These are phyloP conservation scores for Galbula dea DNA, from an alignment of 2,113 vertebrate species.

Conservation along the genomic window DNA sequence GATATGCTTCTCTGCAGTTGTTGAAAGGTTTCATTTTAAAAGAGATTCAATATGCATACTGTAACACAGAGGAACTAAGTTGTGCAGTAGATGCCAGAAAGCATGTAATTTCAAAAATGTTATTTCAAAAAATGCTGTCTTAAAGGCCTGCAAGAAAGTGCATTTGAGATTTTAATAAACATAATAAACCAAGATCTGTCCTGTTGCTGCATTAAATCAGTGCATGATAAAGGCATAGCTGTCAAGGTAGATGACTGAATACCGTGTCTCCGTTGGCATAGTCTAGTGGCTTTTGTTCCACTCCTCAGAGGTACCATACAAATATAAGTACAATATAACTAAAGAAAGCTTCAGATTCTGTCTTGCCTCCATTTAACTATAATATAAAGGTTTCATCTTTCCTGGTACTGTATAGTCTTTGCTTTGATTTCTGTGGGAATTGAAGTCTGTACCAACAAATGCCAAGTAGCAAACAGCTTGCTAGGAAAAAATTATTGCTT, in stretches of 20 bases:
- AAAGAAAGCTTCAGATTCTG: neutral
- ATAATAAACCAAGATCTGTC: neutral
- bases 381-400: neutral
- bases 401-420: neutral
- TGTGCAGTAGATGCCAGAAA: neutral
- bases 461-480: neutral
- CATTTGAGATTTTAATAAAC: constrained; percentile 27
- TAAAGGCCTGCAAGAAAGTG: neutral
- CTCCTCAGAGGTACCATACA: neutral
- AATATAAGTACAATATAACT: neutral
- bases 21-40: neutral
- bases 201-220: neutral
- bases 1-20: neutral
- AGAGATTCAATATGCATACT: neutral
- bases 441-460: neutral
- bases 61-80: neutral
- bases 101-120: neutral
- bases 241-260: neutral
- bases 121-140: neutral
- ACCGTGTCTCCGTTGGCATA: neutral
- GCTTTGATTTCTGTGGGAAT: neutral
- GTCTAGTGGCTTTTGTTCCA: constrained; percentile 11
- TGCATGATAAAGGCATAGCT: neutral
- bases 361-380: neutral
- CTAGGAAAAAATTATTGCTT: neutral